A percentile compares a stretch with the other conserved stretches of the same genome.
Evolutionary conservation across 2,113 vertebrate species (phyloP).

Genomic region (Caretta caretta): DNA sequence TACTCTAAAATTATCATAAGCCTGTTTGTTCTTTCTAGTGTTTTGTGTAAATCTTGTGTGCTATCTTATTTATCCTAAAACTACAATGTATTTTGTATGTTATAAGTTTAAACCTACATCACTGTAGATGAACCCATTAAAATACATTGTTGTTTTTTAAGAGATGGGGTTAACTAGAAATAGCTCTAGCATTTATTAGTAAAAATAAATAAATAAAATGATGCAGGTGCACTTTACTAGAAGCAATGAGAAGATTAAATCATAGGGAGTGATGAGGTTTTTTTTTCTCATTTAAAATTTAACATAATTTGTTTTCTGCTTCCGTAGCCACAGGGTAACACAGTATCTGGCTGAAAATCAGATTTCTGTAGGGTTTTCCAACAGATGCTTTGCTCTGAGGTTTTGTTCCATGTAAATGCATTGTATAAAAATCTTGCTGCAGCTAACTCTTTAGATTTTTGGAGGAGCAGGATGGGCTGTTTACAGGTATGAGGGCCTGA

Average conservation of each 20-base stretch:
- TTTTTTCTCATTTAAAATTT: background rate
- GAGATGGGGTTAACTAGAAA: background rate
- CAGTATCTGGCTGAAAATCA: slow-evolving; percentile 37
- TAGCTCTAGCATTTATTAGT: background rate
- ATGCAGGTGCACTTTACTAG: background rate
- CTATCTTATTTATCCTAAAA: slow-evolving; percentile 31
- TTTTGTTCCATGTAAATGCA: background rate
- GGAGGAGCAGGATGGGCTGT: slow-evolving; percentile 80
- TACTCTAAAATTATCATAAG: background rate
- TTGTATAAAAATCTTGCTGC: slow-evolving; percentile 61
- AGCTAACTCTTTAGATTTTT: slow-evolving; percentile 76
- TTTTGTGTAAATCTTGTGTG: background rate
- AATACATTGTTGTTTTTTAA: background rate
- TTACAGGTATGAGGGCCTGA: slow-evolving; percentile 75
- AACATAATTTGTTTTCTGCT: slow-evolving; percentile 38
- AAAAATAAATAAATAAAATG: background rate
- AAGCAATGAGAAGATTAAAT: background rate
- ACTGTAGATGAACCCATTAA: background rate
- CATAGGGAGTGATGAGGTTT: background rate
- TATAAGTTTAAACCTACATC: background rate
- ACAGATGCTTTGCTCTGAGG: slow-evolving; percentile 20
- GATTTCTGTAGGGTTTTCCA: slow-evolving; percentile 16
- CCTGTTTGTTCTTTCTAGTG: slow-evolving; percentile 6
- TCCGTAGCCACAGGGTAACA: slow-evolving; percentile 18
- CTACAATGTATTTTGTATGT: background rate